Evolutionary conservation across 2,888 invertebrate genomes (phyloP).

Genomic region (Dyspetes luteomarginatus): DNA sequence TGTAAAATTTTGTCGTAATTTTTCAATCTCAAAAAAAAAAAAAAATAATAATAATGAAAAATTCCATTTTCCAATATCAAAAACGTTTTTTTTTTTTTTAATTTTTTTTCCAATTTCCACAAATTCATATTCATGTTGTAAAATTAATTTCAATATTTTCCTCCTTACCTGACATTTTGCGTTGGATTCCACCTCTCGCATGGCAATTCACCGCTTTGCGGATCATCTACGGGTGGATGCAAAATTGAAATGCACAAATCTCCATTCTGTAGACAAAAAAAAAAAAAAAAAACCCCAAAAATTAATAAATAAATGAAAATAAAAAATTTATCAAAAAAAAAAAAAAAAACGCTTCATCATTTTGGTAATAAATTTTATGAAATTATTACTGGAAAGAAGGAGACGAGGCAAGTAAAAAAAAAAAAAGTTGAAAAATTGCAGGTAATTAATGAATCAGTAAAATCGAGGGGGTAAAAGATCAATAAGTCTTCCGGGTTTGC

Average conservation of each 20-base stretch:
- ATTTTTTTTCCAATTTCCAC: no score
- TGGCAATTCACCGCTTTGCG: conserved; percentile 98
- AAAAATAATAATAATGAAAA: no score
- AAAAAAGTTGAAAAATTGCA: not conserved
- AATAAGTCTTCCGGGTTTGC: conserved; percentile 40
- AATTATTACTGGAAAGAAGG: not conserved
- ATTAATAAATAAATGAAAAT: conserved; percentile 22
- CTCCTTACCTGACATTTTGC: conserved; percentile 93
- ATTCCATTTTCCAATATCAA: no score
- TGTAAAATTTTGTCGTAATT: not conserved
- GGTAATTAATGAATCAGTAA: not conserved
- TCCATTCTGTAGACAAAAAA: conserved; percentile 91
- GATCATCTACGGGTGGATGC: conserved; percentile 99
- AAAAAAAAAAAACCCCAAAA: not conserved
- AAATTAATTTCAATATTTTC: not conserved
- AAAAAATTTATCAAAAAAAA: not conserved
- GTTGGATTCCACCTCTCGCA: conserved; percentile 99
- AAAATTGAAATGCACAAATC: conserved; percentile 99
- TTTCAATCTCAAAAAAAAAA: not conserved
- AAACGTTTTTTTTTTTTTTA: no score
- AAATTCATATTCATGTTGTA: no score
- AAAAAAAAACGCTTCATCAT: not conserved
- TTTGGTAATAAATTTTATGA: not conserved
- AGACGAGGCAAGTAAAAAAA: conserved; percentile 1
- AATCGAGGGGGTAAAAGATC: conserved; percentile 18